Base-by-base conservation (phyloP, 2,797 vertebrate genomes). In the Clarias laeviceps region DNA sequence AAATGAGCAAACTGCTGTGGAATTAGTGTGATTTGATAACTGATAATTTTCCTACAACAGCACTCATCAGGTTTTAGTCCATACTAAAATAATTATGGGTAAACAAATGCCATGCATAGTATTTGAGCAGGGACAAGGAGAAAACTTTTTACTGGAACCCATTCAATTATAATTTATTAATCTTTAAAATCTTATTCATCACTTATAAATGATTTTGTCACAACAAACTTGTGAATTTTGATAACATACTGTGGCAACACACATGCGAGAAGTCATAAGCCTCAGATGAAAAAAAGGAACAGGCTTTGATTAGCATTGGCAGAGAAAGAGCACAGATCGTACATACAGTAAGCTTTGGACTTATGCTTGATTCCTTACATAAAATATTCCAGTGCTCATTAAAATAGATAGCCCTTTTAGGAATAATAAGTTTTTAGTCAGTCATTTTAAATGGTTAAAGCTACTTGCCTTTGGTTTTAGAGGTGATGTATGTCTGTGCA, bases 391-490 rank as follows among this genome's bases (percentile, higher is more conserved):
- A 45, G 18, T 24, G 18, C 74, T 61, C 29, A 34, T 6, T n/a
- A 15, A 72, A 45, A 5, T 12, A 3, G 8, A 45, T 12, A 29
- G 15, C 20, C 22, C 18, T 29, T 79, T 37, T 29, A 11, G 3
- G 7, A 27, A 50, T 29, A 9, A 64, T 27, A 64, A 50, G 18
- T 61, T 27, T 29, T 45, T 29, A 29, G 24, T 80, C 78, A 65
- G 37, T 65, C 37, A 40, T 37, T 61, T 78, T 78, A 61, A 54
- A 80, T 80, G 4, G 12, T 62, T 40, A 80, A 80, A 65, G 78
- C 61, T 54, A 54, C 50, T 61, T 91, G 93, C 94, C 93, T 93
- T 0, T 92, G 86, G 37, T 89, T 92, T 94, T 94, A 68, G 82
- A 91, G 32, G 93, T 91, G 11, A 34, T 27, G 40, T 69, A 81